These are phyloP conservation scores for Paraplagusia blochii DNA, from an alignment of 2,113 vertebrate genomes.

Conservation along the genomic window DNA sequence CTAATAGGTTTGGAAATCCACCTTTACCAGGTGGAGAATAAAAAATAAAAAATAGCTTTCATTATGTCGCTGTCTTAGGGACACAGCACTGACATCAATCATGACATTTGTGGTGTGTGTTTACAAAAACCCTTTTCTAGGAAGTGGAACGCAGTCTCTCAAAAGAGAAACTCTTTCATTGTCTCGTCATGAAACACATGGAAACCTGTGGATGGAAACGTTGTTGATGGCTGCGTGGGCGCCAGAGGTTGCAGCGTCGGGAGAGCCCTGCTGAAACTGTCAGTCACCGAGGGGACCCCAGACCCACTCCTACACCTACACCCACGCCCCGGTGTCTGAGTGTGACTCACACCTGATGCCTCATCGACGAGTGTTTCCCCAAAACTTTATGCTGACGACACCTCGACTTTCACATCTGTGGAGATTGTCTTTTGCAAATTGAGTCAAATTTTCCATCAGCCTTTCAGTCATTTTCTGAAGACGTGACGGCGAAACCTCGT, in stretches of 20 bases:
- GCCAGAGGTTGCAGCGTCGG: constrained; percentile 47
- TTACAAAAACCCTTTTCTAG: constrained; percentile 53
- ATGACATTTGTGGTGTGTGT: constrained; percentile 58
- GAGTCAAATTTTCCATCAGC: constrained; percentile 56
- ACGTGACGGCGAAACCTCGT: constrained; percentile 34
- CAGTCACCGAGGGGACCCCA: constrained; percentile 70
- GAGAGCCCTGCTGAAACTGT: constrained; percentile 71
- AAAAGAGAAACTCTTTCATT: constrained; percentile 38
- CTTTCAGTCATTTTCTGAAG: constrained; percentile 3
- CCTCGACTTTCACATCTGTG: constrained; percentile 47
- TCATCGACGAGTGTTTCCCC: constrained; percentile 57
- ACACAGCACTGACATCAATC: constrained; percentile 46
- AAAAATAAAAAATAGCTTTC: constrained; percentile 11
- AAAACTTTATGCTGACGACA: constrained; percentile 31
- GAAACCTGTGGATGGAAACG: constrained; percentile 63
- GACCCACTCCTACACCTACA: constrained; percentile 53
- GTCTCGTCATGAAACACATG: constrained; percentile 33
- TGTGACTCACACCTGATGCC: constrained; percentile 54
- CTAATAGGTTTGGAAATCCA: constrained; percentile 13
- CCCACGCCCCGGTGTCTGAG: constrained; percentile 30
- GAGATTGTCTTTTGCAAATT: constrained; percentile 19
- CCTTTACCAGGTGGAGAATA: neutral
- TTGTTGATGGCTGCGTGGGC: constrained; percentile 37
- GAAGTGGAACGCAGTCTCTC: constrained; percentile 53
- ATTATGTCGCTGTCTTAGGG: constrained; percentile 29